Evolutionary conservation across 2,797 vertebrate genomes (phyloP).

Genomic region (Pyrrhura leucotis): DNA sequence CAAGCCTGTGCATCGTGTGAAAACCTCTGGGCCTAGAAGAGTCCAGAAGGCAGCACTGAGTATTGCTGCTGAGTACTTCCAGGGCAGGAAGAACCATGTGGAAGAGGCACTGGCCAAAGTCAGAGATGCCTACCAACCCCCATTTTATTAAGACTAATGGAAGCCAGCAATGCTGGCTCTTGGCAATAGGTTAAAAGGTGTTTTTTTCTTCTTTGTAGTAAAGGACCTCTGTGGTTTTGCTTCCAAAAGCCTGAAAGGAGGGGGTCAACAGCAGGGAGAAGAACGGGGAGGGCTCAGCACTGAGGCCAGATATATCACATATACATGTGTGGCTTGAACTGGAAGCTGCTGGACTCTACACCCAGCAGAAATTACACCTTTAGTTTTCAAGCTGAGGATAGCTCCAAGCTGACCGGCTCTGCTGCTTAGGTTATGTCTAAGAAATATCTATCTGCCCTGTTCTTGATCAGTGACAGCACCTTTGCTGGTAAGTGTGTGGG

Average conservation of each 20-base stretch:
- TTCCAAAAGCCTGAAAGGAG: background rate
- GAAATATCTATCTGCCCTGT: background rate
- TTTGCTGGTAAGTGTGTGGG: background rate
- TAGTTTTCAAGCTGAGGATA: background rate
- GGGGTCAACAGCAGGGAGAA: background rate
- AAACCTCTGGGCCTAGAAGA: background rate
- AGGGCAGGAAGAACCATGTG: background rate
- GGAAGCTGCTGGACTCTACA: background rate
- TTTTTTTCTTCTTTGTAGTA: background rate
- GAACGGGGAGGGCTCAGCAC: rapidly evolving
- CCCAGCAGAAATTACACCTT: background rate
- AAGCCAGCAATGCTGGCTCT: background rate
- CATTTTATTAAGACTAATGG: background rate
- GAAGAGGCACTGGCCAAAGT: background rate
- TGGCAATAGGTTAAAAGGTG: background rate
- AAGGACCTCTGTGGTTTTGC: background rate
- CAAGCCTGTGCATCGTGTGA: background rate
- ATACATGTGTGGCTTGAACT: background rate
- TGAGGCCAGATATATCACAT: background rate
- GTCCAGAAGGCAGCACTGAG: background rate
- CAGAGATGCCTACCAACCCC: background rate
- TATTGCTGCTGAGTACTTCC: background rate
- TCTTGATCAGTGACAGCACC: background rate
- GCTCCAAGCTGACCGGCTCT: background rate
- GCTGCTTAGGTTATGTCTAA: background rate